Evolutionary conservation across 30 jellyfish, hydroid and myxozoan species (phyloP).

Genomic region (Hydractinia symbiolongicarpus): DNA sequence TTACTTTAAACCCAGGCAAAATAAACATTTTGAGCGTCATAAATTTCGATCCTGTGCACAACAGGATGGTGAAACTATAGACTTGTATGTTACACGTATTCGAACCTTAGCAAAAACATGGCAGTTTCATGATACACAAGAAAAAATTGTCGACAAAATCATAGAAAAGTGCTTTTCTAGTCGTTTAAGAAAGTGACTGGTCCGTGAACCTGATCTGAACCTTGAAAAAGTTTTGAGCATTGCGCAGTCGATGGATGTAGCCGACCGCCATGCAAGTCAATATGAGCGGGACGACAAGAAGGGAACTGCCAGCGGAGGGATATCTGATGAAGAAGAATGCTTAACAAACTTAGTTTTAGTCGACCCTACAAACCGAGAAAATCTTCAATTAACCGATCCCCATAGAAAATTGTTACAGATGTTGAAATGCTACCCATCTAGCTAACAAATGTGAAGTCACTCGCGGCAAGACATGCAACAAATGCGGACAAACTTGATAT

Average conservation of each 20-base stretch:
- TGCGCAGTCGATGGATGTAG: slow-evolving; percentile 12
- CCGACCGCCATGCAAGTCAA: slow-evolving; percentile 24
- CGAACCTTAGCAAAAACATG: not conserved
- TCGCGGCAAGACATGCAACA: slow-evolving; percentile 35
- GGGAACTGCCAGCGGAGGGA: no score
- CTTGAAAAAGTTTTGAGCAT: not conserved
- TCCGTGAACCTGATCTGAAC: slow-evolving; percentile 36
- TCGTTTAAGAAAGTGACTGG: slow-evolving; percentile 20
- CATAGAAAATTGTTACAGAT: slow-evolving; percentile 25
- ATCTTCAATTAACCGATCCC: not conserved
- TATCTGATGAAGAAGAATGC: no score
- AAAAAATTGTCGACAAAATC: no score
- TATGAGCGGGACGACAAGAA: not conserved
- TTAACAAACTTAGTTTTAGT: not conserved
- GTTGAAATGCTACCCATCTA: slow-evolving; percentile 33
- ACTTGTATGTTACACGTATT: no score
- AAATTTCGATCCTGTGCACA: not conserved
- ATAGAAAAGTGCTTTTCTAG: no score
- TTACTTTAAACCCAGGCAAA: no score
- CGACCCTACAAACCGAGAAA: not conserved
- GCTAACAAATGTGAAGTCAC: slow-evolving; percentile 35
- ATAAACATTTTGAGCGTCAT: no score
- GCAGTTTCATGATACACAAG: not conserved
- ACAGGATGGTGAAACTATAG: no score
- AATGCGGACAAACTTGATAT: slow-evolving; percentile 37